Conservation (phyloP, 2,113 vertebrate species). For the Nyctibius bracteatus region DNA sequence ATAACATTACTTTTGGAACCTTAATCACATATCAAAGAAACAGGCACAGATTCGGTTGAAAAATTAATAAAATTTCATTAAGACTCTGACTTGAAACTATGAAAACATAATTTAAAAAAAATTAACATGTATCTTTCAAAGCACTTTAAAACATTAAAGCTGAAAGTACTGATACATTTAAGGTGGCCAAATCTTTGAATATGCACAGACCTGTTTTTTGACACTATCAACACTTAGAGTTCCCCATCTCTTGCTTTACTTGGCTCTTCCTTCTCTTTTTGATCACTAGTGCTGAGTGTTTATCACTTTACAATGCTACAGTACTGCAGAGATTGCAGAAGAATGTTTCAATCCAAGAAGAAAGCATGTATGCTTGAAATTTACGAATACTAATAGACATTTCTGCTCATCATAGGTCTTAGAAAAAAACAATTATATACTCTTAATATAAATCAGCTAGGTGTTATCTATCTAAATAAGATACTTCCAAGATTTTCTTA, state of each 20-base stretch:
- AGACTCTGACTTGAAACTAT: not conserved
- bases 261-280: conserved; percentile 18
- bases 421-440: not conserved
- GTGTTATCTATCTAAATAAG: not conserved
- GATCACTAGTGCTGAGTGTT: not conserved
- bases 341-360: not conserved
- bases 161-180: not conserved
- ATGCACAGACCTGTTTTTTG: not conserved
- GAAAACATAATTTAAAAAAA: not conserved
- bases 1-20: not conserved
- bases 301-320: not conserved
- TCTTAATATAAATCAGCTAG: not conserved
- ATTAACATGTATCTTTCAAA: not conserved
- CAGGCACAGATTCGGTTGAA: not conserved
- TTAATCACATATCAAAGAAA: not conserved
- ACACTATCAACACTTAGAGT: not conserved
- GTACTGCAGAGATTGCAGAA: not conserved
- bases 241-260: conserved; percentile 13
- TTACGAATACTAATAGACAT: not conserved
- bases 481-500: not conserved
- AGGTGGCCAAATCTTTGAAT: not conserved
- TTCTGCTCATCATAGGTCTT: not conserved
- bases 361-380: not conserved
- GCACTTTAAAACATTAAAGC: not conserved
- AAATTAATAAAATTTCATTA: not conserved